Conservation (phyloP, 1,140 invertebrate species). For the Ostrea edulis region DNA sequence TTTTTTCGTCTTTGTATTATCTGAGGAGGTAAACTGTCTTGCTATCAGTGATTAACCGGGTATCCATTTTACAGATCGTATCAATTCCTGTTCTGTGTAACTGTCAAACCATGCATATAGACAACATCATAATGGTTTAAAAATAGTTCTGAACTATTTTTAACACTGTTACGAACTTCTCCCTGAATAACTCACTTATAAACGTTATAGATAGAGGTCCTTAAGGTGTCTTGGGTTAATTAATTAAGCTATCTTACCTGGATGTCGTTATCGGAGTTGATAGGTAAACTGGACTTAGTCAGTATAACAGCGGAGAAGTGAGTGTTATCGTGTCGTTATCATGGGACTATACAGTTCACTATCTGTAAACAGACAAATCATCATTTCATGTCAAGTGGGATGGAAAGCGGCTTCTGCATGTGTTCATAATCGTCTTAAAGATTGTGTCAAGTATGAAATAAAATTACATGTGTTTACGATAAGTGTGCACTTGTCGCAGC, state of each 20-base stretch:
- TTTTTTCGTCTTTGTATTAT: too few species aligned
- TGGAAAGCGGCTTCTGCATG: neutral
- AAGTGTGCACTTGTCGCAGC: neutral
- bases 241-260: constrained; percentile 1
- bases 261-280: neutral
- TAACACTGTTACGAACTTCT: too few species aligned
- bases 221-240: neutral
- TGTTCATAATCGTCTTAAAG: neutral
- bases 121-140: too few species aligned
- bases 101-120: too few species aligned
- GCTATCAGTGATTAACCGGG: too few species aligned
- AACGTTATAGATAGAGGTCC: neutral
- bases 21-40: too few species aligned
- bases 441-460: neutral
- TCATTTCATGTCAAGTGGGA: neutral
- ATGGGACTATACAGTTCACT: neutral
- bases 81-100: too few species aligned
- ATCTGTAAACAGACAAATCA: neutral
- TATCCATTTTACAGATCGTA: too few species aligned
- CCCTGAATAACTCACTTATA: too few species aligned
- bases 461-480: neutral
- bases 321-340: neutral
- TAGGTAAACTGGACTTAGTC: neutral
- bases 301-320: neutral
- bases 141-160: too few species aligned